Evolutionary conservation across 2,797 vertebrate genomes (phyloP), one percentile per base, ranked within the genome.

Genomic region (Hoplostethus mediterraneus): DNA sequence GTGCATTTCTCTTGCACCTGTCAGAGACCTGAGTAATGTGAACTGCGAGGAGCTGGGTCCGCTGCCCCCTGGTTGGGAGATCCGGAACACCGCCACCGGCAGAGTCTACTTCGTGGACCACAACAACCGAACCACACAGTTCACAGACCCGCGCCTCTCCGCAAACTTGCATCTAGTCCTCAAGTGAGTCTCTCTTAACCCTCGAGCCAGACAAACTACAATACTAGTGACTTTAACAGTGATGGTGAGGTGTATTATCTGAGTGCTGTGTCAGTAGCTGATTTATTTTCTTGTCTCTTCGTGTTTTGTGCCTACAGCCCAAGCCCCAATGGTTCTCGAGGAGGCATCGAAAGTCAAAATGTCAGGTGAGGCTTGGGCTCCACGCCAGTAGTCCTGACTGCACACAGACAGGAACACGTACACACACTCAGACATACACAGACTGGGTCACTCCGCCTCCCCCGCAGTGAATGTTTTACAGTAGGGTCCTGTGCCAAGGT

Each of bases 51-150:
- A 99, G 88, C 94, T 99, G 80, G 98, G 97, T 82, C 97, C 97
- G 6, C 91, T 99, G 76, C 94, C 93, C 63, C 94, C 93, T 12
- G 94, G 93, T 52, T 94, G 94, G 93, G 93, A 94, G 85, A 94
- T 94, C 47, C 81, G 94, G 4, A 94, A 99, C 93, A 99, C 98
- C 0, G 98, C 98, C 65, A 99, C 98, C 5, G 98, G 98, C 86
- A 96, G 98, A 67, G 98, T 99, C 87, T 99, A 99, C 91, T 99
- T 99, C 73, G 97, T 99, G 69, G 98, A 99, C 94, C 98, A 99
- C 94, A 99, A 99, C 95, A 99, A 99, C 95, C 95, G 97, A 67
- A 99, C 98, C 73, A 99, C 98, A 13, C 97, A 99, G 89, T 99
- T 99, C 92, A 99, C 98, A 12, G 98, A 99, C 89, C 98, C 98